Conservation (phyloP, 2,888 invertebrate species). For the Meteorus cinctellus region DNA sequence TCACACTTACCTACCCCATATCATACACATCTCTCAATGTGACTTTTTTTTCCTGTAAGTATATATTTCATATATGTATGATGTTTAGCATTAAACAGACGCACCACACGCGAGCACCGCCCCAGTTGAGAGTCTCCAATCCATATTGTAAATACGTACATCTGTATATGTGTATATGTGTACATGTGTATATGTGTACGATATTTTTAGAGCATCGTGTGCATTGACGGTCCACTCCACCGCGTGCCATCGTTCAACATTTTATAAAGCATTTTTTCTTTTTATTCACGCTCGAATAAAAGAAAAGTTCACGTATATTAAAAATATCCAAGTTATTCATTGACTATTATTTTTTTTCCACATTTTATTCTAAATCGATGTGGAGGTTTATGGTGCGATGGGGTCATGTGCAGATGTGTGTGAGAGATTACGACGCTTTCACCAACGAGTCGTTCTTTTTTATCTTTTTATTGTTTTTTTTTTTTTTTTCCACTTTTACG, state of each 20-base stretch:
- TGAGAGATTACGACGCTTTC: slow-evolving; percentile 8
- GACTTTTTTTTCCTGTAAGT: slow-evolving; percentile 43
- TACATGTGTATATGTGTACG: slow-evolving; percentile 36
- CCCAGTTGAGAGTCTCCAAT: slow-evolving; percentile 44
- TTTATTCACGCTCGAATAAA: slow-evolving; percentile 32
- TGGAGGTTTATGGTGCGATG: not conserved
- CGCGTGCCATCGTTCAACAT: slow-evolving; percentile 30
- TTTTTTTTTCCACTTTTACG: not conserved
- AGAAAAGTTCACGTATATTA: slow-evolving; percentile 8
- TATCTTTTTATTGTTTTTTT: not conserved
- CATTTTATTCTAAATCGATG: not conserved
- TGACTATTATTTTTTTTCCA: not conserved
- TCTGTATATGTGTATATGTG: not conserved
- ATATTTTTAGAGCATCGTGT: slow-evolving; percentile 47
- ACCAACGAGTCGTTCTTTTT: not conserved
- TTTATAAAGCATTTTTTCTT: slow-evolving; percentile 3
- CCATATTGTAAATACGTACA: slow-evolving; percentile 29
- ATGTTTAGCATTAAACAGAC: slow-evolving; percentile 47
- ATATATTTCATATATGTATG: slow-evolving; percentile 11
- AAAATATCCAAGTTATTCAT: not conserved
- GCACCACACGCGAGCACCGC: slow-evolving; percentile 55
- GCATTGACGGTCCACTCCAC: slow-evolving; percentile 40
- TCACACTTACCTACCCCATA: slow-evolving; percentile 48
- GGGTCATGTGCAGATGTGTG: not conserved
- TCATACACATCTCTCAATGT: slow-evolving; percentile 38